Evolutionary conservation across 2,888 invertebrate species (phyloP).

Genomic region (Diachrysia chrysitis): DNA sequence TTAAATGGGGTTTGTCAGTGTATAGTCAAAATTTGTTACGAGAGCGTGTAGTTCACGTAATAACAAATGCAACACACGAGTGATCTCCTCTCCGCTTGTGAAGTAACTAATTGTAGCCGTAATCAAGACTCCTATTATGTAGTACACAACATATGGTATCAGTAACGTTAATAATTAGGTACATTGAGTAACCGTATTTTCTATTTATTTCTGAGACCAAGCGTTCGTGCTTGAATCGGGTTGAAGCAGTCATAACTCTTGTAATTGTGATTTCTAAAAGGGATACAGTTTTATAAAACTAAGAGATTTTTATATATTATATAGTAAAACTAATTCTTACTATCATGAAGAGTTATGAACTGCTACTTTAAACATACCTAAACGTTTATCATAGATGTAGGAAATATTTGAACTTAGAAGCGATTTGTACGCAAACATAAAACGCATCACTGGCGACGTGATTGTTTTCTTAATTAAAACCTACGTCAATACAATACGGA

Average conservation of each 20-base stretch:
- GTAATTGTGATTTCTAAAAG: no score
- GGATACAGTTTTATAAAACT: no score
- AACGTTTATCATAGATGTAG: no score
- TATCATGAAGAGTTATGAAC: no score
- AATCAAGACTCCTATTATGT: background rate
- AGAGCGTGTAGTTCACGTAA: conserved; percentile 41
- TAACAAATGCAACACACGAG: conserved; percentile 37
- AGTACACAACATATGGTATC: background rate
- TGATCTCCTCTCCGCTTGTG: conserved; percentile 40
- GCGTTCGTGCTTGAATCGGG: background rate
- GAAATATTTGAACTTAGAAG: background rate
- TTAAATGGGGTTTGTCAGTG: background rate
- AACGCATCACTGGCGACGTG: conserved; percentile 10
- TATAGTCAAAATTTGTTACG: conserved; percentile 27
- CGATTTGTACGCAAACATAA: background rate
- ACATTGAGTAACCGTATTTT: background rate
- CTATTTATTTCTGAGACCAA: background rate
- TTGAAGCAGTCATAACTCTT: no score
- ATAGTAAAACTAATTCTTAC: no score
- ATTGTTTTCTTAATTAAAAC: conserved; percentile 20
- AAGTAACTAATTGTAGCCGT: conserved; percentile 22
- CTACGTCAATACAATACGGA: background rate
- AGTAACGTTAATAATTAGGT: background rate
- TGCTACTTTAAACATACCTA: no score
- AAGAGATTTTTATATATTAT: no score